Base-by-base conservation (phyloP, 2,113 vertebrate genomes). In the Mastomys coucha region DNA sequence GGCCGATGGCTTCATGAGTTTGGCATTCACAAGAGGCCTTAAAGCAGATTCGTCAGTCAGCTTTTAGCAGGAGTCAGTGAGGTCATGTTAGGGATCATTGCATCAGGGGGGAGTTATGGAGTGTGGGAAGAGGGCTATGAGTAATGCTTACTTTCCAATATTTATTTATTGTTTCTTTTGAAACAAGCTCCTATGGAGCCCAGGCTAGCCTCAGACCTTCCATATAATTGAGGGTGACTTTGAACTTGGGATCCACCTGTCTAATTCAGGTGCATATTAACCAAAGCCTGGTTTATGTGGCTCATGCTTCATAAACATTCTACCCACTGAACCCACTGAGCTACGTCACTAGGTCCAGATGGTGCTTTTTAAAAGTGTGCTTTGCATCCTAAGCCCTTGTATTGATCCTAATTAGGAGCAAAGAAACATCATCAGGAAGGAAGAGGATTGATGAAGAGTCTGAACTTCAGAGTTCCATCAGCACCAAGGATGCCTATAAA, bases 1-100 rank as follows among this genome's bases (percentile, higher is more conserved):
- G 89, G 89, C 72, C 81, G 60, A n/a, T 65, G 73, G 72, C 69
- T 86, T 91, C 82, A 17, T 77, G 85, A 88, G 19, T n/a, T 72
- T 91, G 89, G 60, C 12, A 5, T 87, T 78, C 24, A n/a, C 24
- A n/a, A 56, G 36, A 84, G 51, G 26, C 91, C 49, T 93, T 69
- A 36, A 77, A 49, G 58, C 56, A 91, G 87, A 51, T 36, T 56
- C 69, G 3, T 1, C 26, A 70, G 91, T 70, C 84, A 86, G 31
- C 49, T 58, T 53, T 67, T 49, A 39, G 12, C 42, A 36, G 76
- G 63, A 76, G n/a, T 7, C 31, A 85, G n/a, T 58, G 88, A 90
- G 45, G 85, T 92, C 84, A 91, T 72, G 53, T 3, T 19, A 1
- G 58, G 17, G 9, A 24, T 56, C 70, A 39, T 24, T 53, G 91